A percentile compares a stretch with the other conserved stretches of the same genome.
Evolutionary conservation across 2,888 invertebrate species (phyloP).

Genomic region (Tanytarsus gracilentus): DNA sequence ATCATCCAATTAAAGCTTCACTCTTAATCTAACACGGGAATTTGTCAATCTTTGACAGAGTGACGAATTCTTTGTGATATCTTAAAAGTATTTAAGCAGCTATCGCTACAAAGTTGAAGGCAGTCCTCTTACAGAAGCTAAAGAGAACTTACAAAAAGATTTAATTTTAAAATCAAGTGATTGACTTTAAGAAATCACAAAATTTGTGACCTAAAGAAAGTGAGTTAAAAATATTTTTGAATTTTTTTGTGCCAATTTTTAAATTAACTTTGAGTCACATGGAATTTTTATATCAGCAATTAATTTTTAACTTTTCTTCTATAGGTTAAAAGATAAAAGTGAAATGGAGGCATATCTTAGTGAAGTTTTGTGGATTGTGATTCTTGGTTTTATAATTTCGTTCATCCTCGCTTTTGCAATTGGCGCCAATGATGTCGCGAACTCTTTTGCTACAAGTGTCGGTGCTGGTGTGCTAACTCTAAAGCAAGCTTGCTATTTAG

Average conservation of each 20-base stretch:
- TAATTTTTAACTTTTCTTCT: neutral
- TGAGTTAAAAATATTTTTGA: neutral
- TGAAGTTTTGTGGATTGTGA: conserved; percentile 71
- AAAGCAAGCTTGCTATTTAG: conserved; percentile 78
- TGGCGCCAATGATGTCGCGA: conserved; percentile 98
- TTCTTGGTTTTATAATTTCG: conserved; percentile 86
- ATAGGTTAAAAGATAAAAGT: neutral
- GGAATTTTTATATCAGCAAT: neutral
- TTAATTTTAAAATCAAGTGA: no score
- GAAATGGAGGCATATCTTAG: conserved; percentile 51
- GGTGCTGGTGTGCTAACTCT: conserved; percentile 90
- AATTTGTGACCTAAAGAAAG: neutral
- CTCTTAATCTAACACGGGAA: no score
- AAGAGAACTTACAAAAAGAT: no score
- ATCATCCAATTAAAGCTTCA: no score
- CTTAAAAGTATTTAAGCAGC: no score
- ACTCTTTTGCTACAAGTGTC: conserved; percentile 97
- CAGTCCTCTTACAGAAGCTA: no score
- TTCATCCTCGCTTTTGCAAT: conserved; percentile 96
- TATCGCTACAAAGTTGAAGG: no score
- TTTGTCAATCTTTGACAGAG: no score
- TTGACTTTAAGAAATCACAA: no score
- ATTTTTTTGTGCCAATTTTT: neutral
- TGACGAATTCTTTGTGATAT: no score
- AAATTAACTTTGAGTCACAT: neutral